Conservation (phyloP, 2,113 vertebrate genomes). For the Xerus inauris region DNA sequence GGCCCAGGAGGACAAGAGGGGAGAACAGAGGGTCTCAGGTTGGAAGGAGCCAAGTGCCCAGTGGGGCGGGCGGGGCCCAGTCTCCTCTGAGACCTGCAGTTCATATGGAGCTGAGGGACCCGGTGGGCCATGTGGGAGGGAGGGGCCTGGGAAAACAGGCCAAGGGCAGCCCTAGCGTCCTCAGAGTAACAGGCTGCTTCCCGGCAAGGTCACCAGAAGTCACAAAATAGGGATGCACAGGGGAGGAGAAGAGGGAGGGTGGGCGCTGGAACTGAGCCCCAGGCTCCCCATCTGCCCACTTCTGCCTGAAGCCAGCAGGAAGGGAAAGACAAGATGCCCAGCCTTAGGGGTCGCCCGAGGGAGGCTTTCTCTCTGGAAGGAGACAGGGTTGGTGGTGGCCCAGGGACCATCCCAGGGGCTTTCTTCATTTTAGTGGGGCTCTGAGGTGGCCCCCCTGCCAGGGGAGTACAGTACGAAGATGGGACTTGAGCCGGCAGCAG, state of each 20-base stretch:
- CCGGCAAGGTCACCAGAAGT: not conserved
- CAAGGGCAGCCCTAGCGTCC: not conserved
- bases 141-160: fast-evolving
- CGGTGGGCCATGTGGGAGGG: fast-evolving
- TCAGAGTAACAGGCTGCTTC: not conserved
- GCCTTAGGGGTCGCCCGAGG: not conserved
- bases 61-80: fast-evolving
- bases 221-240: not conserved
- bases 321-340: not conserved
- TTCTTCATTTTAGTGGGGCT: not conserved
- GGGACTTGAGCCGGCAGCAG: not conserved
- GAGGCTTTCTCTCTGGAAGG: not conserved
- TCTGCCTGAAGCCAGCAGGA: not conserved
- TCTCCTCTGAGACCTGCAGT: not conserved
- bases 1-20: not conserved
- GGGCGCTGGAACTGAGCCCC: not conserved
- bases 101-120: fast-evolving
- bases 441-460: not conserved
- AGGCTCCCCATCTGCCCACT: not conserved
- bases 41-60: not conserved
- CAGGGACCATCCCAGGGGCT: not conserved
- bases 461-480: not conserved
- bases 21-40: not conserved
- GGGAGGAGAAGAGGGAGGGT: not conserved
- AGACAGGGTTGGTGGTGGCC: not conserved